Evolutionary conservation across 1,140 invertebrate genomes (phyloP).

Genomic region (Apis dorsata): DNA sequence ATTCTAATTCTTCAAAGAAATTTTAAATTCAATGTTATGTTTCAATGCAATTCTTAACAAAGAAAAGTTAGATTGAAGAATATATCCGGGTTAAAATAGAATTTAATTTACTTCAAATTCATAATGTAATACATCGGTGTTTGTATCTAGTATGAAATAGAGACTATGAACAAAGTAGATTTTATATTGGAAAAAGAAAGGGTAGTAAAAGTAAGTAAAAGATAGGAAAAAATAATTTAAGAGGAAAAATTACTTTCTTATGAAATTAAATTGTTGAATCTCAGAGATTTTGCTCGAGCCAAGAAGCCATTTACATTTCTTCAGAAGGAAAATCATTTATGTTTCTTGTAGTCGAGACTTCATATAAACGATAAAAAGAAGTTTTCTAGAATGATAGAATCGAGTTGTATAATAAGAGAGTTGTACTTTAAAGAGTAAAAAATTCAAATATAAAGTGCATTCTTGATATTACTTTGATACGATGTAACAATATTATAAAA

Average conservation of each 20-base stretch:
- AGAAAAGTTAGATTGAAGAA: too few species aligned
- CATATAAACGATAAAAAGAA: slow-evolving; percentile 27
- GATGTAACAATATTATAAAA: slow-evolving; percentile 4
- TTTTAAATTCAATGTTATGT: too few species aligned
- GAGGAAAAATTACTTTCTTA: not conserved
- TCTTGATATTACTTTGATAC: not conserved
- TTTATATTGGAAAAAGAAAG: too few species aligned
- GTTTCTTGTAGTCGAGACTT: slow-evolving; percentile 18
- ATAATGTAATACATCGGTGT: too few species aligned
- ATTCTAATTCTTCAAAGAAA: too few species aligned
- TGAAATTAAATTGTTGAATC: not conserved
- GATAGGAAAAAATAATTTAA: too few species aligned
- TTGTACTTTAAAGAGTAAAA: not conserved
- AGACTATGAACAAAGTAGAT: too few species aligned
- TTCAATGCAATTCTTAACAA: too few species aligned
- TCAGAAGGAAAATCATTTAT: slow-evolving; percentile 12
- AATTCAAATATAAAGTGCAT: not conserved
- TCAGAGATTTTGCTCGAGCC: not conserved
- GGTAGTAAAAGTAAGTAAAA: too few species aligned
- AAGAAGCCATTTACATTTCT: slow-evolving; percentile 28
- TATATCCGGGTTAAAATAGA: too few species aligned
- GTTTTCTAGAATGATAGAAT: not conserved
- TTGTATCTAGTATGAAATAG: too few species aligned
- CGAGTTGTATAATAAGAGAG: not conserved
- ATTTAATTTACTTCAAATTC: too few species aligned